These are phyloP conservation scores for Neodiprion lecontei DNA, from an alignment of 1,140 invertebrate genomes.

Conservation along the genomic window DNA sequence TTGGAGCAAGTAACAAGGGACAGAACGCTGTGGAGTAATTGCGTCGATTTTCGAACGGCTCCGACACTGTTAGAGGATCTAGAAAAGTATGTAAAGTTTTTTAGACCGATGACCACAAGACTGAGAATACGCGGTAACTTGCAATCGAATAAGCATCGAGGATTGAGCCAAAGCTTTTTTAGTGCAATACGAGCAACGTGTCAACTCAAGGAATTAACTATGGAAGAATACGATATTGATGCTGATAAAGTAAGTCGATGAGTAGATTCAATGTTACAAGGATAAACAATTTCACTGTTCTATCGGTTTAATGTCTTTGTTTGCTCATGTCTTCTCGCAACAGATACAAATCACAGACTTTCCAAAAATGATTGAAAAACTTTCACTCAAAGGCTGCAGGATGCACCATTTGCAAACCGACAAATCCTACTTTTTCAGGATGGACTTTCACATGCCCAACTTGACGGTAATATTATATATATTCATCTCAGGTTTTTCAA, in stretches of 20 bases:
- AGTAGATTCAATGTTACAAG: neutral
- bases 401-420: slow-evolving; percentile 59
- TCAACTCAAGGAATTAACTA: slow-evolving; percentile 56
- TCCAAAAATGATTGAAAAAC: slow-evolving; percentile 62
- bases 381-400: slow-evolving; percentile 66
- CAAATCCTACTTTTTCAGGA: slow-evolving; percentile 65
- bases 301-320: neutral
- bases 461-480: slow-evolving; percentile 61
- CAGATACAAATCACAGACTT: slow-evolving; percentile 65
- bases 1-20: slow-evolving; percentile 58
- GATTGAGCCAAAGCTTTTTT: slow-evolving; percentile 44
- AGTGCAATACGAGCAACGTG: slow-evolving; percentile 40
- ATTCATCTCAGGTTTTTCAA: neutral
- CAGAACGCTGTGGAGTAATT: slow-evolving; percentile 60
- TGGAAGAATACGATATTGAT: slow-evolving; percentile 63
- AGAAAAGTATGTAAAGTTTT: slow-evolving; percentile 54
- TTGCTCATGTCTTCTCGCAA: neutral
- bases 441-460: slow-evolving; percentile 64
- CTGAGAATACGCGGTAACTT: slow-evolving; percentile 55
- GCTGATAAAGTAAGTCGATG: slow-evolving; percentile 53
- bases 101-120: slow-evolving; percentile 56
- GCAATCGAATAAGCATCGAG: slow-evolving; percentile 26
- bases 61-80: slow-evolving; percentile 53
- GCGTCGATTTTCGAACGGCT: slow-evolving; percentile 57
- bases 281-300: neutral